Evolutionary conservation across 2,113 vertebrate species (phyloP).

Genomic region (Myanophis thanlyinensis): DNA sequence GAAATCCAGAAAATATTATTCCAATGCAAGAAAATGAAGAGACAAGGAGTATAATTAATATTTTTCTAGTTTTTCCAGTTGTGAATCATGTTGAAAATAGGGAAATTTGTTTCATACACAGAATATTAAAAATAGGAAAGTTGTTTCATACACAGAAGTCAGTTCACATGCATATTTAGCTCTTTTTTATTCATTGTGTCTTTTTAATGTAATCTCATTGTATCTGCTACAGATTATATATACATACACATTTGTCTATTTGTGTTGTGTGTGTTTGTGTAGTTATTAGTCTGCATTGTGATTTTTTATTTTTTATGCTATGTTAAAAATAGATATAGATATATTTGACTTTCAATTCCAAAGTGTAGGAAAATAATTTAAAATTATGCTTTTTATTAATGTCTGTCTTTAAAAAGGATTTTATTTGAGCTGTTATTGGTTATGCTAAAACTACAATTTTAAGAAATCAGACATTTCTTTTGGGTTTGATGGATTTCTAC

Average conservation of each 20-base stretch:
- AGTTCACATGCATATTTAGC: not conserved
- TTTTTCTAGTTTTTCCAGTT: not conserved
- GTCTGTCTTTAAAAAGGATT: constrained; percentile 58
- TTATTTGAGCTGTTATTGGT: constrained; percentile 66
- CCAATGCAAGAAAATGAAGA: not conserved
- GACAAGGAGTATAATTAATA: not conserved
- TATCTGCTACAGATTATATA: not conserved
- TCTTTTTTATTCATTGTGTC: not conserved
- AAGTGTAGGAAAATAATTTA: constrained; percentile 16
- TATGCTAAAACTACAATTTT: constrained; percentile 70
- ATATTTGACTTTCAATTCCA: constrained; percentile 36
- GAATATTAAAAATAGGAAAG: not conserved
- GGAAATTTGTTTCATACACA: not conserved
- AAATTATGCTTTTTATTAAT: constrained; percentile 15
- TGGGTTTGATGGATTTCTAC: constrained; percentile 82
- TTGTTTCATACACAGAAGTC: not conserved
- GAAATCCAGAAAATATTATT: not conserved
- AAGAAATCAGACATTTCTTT: constrained; percentile 72
- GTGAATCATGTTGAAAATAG: not conserved
- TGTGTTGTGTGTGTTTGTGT: not conserved
- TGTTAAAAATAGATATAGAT: not conserved
- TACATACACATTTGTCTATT: not conserved
- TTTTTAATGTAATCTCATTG: not conserved
- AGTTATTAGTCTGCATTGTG: constrained; percentile 3
- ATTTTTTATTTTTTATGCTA: not conserved